Evolutionary conservation across 1,140 invertebrate species (phyloP).

Genomic region (Bursaphelenchus mucronatus): DNA sequence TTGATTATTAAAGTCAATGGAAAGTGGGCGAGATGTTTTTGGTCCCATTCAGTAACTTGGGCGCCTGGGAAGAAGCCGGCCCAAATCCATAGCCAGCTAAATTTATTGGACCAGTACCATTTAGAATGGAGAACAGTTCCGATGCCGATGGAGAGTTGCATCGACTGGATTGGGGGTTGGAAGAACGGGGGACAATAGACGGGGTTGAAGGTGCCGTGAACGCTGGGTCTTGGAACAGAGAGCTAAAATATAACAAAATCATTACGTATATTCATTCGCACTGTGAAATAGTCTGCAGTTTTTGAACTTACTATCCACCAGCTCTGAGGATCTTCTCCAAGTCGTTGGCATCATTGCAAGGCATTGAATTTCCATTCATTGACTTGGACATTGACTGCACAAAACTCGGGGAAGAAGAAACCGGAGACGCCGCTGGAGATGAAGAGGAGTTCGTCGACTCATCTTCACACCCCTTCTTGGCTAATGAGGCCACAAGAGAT

Average conservation of each 20-base stretch:
- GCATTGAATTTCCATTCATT: background rate
- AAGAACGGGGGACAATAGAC: background rate
- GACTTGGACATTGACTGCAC: background rate
- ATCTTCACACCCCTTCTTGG: background rate
- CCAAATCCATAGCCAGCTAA: background rate
- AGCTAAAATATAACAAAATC: constrained; percentile 2
- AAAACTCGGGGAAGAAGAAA: no score
- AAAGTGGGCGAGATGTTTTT: constrained; percentile 13
- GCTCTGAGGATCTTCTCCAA: background rate
- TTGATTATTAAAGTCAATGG: background rate
- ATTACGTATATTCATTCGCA: background rate
- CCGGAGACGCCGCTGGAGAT: background rate
- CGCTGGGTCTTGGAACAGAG: constrained; percentile 4
- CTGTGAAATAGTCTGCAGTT: background rate
- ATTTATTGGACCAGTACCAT: constrained; percentile 11
- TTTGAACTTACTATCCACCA: constrained; percentile 1
- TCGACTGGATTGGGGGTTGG: background rate
- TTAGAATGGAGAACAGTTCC: constrained; percentile 16
- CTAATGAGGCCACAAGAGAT: constrained; percentile 19
- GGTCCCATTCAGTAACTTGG: background rate
- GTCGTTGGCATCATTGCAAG: no score
- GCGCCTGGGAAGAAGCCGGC: background rate
- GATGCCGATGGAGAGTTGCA: constrained; percentile 1
- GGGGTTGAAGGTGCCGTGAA: background rate
- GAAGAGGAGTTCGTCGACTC: background rate